Conservation (phyloP, 37 sponge, comb jelly and placozoan genomes). For the Beroe ovata region DNA sequence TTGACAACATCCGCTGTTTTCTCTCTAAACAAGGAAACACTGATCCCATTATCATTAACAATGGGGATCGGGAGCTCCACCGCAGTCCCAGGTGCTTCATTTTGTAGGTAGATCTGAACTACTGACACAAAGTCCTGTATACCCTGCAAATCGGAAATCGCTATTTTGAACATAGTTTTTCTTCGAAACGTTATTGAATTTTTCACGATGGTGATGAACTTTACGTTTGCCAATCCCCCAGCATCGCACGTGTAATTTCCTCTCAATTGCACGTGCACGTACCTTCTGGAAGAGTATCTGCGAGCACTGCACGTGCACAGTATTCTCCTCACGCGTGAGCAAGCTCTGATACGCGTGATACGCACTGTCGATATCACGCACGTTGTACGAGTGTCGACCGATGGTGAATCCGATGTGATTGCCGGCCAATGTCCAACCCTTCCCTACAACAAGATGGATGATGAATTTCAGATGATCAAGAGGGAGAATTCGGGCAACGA, state of each 20-base stretch:
- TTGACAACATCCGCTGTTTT: not conserved
- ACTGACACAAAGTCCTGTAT: conserved; percentile 65
- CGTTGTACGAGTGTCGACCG: conserved; percentile 40
- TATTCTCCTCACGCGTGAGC: conserved; percentile 4
- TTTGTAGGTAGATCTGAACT: conserved; percentile 64
- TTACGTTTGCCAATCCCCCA: too few species aligned
- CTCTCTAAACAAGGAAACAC: conserved; percentile 20
- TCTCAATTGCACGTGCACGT: too few species aligned
- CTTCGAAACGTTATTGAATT: too few species aligned
- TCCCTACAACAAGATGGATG: conserved; percentile 18
- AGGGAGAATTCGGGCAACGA: too few species aligned
- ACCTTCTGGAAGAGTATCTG: conserved; percentile 67
- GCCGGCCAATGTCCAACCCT: conserved; percentile 40
- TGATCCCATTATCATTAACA: conserved; percentile 4
- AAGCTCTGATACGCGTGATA: conserved; percentile 48
- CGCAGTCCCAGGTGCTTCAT: not conserved
- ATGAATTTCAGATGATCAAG: too few species aligned
- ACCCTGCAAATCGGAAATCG: too few species aligned
- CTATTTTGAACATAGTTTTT: too few species aligned
- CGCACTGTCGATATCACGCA: conserved; percentile 41
- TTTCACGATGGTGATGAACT: too few species aligned
- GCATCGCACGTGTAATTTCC: not conserved
- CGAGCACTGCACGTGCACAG: conserved; percentile 36
- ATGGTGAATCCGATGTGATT: conserved; percentile 62
- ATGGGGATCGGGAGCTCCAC: conserved; percentile 57